Conservation (phyloP, 2,797 vertebrate genomes). For the Crax fasciolata region DNA sequence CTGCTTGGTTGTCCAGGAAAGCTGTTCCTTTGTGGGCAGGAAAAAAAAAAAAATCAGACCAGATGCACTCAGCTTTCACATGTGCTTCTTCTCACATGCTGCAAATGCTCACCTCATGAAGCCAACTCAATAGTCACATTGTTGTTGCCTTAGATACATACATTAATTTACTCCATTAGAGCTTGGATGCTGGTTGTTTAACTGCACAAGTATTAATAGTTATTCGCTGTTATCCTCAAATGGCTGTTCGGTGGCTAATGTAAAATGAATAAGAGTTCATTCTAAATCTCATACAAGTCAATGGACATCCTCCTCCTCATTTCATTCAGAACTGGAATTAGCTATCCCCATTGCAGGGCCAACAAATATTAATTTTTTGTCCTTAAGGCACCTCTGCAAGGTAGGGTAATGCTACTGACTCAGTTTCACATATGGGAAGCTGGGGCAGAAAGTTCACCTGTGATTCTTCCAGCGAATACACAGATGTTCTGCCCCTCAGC, state of each 20-base stretch:
- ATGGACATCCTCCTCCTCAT: conserved; percentile 49
- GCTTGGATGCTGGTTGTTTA: conserved; percentile 38
- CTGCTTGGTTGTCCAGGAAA: conserved; percentile 28
- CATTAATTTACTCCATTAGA: conserved; percentile 41
- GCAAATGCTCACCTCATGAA: conserved; percentile 27
- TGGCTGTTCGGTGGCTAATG: conserved; percentile 41
- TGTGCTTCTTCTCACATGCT: neutral
- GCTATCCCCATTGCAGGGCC: neutral
- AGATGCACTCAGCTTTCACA: conserved; percentile 11
- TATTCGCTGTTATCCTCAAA: conserved; percentile 48
- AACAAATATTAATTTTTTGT: conserved; percentile 45
- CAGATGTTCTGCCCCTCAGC: neutral
- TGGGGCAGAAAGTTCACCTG: neutral
- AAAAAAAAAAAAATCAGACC: neutral
- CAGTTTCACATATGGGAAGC: neutral
- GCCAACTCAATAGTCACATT: neutral
- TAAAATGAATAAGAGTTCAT: conserved; percentile 44
- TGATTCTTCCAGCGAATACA: neutral
- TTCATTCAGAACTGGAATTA: conserved; percentile 58
- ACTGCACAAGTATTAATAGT: conserved; percentile 23
- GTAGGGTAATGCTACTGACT: conserved; percentile 4
- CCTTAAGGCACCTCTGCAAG: conserved; percentile 49
- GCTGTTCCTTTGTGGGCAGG: neutral
- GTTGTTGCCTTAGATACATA: conserved; percentile 47
- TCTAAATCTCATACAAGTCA: conserved; percentile 59